Evolutionary conservation across 2,888 invertebrate species (phyloP), one percentile per base, ranked within the genome.

Genomic region (Epinotia brunnichana): DNA sequence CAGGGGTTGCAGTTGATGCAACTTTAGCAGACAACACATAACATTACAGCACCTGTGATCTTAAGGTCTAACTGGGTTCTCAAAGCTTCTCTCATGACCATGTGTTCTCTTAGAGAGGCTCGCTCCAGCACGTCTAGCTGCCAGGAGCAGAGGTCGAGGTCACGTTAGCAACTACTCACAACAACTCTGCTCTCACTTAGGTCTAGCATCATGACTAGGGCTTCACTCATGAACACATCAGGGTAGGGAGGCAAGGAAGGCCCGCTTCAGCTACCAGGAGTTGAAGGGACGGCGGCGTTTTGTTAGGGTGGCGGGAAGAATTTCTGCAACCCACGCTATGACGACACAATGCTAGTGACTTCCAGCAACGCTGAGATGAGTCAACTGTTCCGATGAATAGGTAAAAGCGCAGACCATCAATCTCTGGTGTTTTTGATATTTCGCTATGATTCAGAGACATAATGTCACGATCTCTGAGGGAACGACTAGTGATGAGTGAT

Each of bases 141-240:
- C 97, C 97, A 97, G 82, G 96, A 97, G 93, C 97, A 97, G 92
- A 98, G 35, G 35, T 35, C 0, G 2, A 1, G 9, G 35, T 35
- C 35, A 35, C 35, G 35, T 35, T 35, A 35, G 1, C 35, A 35
- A 35, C 35, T 77, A 95, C 97, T 96, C 94, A 99, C 99, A 94
- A 99, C 99, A 76, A 99, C 99, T 87, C 99, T 95, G 86, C 99
- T 99, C 92, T 99, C 99, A 85, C 99, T 98, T 75, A 99, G 96
- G 88, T 99, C 99, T 76, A 99, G 95, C 82, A 98, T 94, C 95
- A 98, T 96, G 62, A 99, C 99, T 74, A 99, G 44, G 3, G 13
- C 3, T 89, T 99, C 99, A 80, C 99, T 94, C 99, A 99, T 99
- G 94, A 99, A 99, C 80, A 99, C 99, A 89, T 99, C 99, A 0